These are phyloP conservation scores for Phengaris arion DNA, from an alignment of 2,888 invertebrate species.

Conservation along the genomic window DNA sequence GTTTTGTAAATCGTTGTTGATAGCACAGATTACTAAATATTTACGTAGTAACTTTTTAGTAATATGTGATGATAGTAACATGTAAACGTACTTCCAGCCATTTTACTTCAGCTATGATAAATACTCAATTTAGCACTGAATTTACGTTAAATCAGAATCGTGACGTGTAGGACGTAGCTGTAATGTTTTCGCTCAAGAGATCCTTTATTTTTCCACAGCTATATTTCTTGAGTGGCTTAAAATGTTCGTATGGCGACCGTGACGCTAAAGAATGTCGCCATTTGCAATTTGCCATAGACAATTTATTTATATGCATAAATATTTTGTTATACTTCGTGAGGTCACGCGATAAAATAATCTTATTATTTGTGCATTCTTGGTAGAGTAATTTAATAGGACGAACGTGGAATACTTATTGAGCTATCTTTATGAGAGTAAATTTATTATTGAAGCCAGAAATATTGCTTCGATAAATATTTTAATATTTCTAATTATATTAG, in stretches of 20 bases:
- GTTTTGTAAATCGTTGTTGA: too few relatives aligned
- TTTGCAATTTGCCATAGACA: constrained; percentile 8
- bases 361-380: constrained; percentile 13
- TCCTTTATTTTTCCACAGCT: neutral
- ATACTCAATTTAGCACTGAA: too few relatives aligned
- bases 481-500: neutral
- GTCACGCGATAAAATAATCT: constrained; percentile 14
- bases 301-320: constrained; percentile 19
- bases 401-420: constrained; percentile 5
- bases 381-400: constrained; percentile 6
- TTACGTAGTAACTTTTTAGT: too few relatives aligned
- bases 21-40: too few relatives aligned
- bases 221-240: constrained; percentile 5
- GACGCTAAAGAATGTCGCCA: constrained; percentile 21
- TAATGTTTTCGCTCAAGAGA: neutral
- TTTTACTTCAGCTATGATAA: too few relatives aligned
- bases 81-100: too few relatives aligned
- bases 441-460: neutral
- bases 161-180: neutral
- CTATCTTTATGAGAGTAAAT: neutral
- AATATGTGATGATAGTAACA: too few relatives aligned
- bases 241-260: constrained; percentile 2
- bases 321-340: constrained; percentile 23
- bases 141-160: too few relatives aligned
- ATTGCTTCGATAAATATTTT: neutral